Percentiles rank a stretch among this genome's conserved stretches.
Conservation (phyloP, 2,113 vertebrate genomes). For the Epinephelus cyanopodus region DNA sequence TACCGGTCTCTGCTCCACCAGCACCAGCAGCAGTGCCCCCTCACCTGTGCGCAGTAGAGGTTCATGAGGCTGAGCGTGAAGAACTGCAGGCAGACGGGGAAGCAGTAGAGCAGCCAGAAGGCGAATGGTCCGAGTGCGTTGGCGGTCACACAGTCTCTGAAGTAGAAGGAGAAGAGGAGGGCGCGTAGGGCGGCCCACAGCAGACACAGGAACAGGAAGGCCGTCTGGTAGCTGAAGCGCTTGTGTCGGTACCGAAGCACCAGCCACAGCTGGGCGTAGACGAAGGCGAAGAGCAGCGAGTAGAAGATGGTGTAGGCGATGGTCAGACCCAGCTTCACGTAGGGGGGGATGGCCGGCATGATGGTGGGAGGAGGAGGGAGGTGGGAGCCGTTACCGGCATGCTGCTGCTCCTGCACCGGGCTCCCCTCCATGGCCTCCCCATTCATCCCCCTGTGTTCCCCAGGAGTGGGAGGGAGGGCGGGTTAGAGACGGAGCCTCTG, state of each 20-base stretch:
- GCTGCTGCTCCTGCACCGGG: constrained; percentile 50
- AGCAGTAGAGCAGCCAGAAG: constrained; percentile 98
- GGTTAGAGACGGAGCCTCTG: background rate
- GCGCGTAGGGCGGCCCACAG: constrained; percentile 94
- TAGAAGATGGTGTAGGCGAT: constrained; percentile 93
- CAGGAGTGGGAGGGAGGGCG: background rate
- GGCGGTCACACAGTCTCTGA: constrained; percentile 92
- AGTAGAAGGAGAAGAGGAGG: constrained; percentile 97
- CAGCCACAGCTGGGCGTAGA: constrained; percentile 95
- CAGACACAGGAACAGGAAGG: constrained; percentile 95
- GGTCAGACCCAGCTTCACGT: constrained; percentile 92
- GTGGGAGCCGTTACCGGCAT: constrained; percentile 84
- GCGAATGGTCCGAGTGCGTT: constrained; percentile 90
- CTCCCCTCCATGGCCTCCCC: constrained; percentile 58
- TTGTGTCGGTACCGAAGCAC: constrained; percentile 94
- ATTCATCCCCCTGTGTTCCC: constrained; percentile 49
- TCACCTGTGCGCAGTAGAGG: constrained; percentile 96
- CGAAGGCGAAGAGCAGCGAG: constrained; percentile 91
- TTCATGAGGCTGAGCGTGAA: constrained; percentile 97
- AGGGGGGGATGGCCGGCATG: constrained; percentile 89
- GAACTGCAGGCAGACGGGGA: constrained; percentile 97
- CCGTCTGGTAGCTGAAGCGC: constrained; percentile 95
- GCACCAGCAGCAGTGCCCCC: constrained; percentile 8
- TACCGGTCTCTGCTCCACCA: background rate
- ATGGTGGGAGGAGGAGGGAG: constrained; percentile 86